Evolutionary conservation across 2,113 vertebrate species (phyloP), one percentile per base, ranked within the genome.

Genomic region (Tonatia bakeri): DNA sequence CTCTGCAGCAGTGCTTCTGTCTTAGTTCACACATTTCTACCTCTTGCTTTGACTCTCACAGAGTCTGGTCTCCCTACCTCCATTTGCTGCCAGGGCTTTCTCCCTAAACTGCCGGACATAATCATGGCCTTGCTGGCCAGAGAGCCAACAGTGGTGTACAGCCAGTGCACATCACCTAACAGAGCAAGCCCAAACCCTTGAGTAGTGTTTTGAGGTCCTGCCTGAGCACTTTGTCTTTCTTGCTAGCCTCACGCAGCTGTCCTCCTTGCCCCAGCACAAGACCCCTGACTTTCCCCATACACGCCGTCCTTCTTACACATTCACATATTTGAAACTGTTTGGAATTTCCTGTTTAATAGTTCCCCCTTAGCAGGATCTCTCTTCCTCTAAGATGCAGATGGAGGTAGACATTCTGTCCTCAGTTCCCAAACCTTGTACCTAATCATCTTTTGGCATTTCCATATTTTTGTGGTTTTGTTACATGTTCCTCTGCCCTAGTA

Each of bases 231-330:
- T 16, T 1, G 2, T 38, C 31, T 7, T 6, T 43, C n/a, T 14
- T 12, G 19, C 17, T 61, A 61, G 1, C 16, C 43, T 82, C 33
- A 87, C 4, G 2, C 45, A 33, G 14, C 7, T 64, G 11, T 20
- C 31, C n/a, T 59, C 10, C 33, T 17, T 14, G 24, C 5, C 38
- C 56, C 20, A 4, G 77, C 16, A 12, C n/a, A 75, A 22, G 43
- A 33, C 36, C 22, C 26, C 19, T 1, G 4, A 1, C 1, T 1
- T 3, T 69, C 33, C 11, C 26, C 6, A 7, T 8, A 17, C 50
- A 15, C 1, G 3, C 36, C 33, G 0, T 43, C 31, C 47, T 33
- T 43, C 19, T 36, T 19, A 31, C 3, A 56, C 75, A 40, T 26
- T 65, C 72, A 4, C 4, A 3, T 15, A 8, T n/a, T 64, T 5